Evolutionary conservation across 1,140 invertebrate genomes (phyloP).

Genomic region (Pachypeltis micranthus): DNA sequence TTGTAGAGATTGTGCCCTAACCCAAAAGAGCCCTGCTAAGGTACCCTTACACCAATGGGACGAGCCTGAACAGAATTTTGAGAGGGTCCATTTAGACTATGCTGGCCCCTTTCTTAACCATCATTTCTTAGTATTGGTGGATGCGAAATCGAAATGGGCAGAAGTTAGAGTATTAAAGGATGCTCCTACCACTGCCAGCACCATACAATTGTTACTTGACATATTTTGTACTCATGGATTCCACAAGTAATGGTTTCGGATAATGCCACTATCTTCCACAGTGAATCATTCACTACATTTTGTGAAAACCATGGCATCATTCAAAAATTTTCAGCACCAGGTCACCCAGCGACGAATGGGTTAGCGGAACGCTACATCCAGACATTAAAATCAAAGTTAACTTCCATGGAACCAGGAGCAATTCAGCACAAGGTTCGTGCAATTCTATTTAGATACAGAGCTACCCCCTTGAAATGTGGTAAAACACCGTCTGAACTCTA

Average conservation of each 20-base stretch:
- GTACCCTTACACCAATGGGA: background rate
- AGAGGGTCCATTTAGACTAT: too few relatives aligned
- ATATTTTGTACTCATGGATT: too few relatives aligned
- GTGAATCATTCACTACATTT: too few relatives aligned
- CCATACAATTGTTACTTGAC: background rate
- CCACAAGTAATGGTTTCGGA: too few relatives aligned
- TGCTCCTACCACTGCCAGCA: background rate
- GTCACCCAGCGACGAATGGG: background rate
- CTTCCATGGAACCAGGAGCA: background rate
- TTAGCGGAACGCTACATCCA: background rate
- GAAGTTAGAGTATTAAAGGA: background rate
- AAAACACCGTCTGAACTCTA: background rate
- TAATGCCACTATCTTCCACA: background rate
- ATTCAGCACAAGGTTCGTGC: background rate
- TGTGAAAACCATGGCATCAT: background rate
- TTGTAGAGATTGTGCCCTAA: background rate
- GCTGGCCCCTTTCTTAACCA: background rate
- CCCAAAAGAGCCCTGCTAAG: background rate
- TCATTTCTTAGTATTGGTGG: background rate
- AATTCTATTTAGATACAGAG: background rate
- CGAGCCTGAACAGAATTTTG: background rate
- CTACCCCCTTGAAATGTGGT: background rate
- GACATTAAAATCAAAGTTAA: background rate
- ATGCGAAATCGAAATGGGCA: background rate
- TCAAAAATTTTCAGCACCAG: background rate